Evolutionary conservation across 2,113 vertebrate genomes (phyloP).

Genomic region (Argyrosomus japonicus): DNA sequence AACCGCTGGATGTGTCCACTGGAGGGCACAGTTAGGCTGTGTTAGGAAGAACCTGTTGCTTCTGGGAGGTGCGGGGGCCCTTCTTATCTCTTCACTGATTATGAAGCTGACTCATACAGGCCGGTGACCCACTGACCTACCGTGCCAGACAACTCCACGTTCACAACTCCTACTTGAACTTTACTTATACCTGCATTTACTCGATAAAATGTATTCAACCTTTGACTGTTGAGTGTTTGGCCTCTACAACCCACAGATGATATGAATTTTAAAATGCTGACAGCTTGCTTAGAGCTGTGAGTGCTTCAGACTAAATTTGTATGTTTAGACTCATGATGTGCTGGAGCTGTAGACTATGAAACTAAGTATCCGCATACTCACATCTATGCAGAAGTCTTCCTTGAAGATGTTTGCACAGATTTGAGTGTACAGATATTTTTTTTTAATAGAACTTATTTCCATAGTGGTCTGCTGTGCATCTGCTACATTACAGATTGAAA

Average conservation of each 20-base stretch:
- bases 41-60: slow-evolving; percentile 31
- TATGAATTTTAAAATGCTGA: not conserved
- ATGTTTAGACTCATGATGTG: too few relatives aligned
- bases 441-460: not conserved
- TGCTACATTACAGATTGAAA: not conserved
- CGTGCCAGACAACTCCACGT: not conserved
- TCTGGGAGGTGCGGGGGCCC: not conserved
- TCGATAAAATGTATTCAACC: not conserved
- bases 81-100: not conserved
- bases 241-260: too few relatives aligned
- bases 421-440: too few relatives aligned
- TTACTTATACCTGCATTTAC: not conserved
- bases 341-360: too few relatives aligned
- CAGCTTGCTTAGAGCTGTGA: not conserved
- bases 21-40: slow-evolving; percentile 59
- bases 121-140: slow-evolving; percentile 40
- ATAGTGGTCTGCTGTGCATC: not conserved
- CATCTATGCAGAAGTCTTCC: too few relatives aligned
- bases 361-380: too few relatives aligned
- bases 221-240: not conserved
- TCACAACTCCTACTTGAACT: not conserved
- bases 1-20: slow-evolving; percentile 52
- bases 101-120: not conserved
- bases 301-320: not conserved
- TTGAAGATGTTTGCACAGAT: too few relatives aligned